These are phyloP conservation scores for Elysia crispata DNA, from an alignment of 2,888 invertebrate genomes.

Conservation along the genomic window DNA sequence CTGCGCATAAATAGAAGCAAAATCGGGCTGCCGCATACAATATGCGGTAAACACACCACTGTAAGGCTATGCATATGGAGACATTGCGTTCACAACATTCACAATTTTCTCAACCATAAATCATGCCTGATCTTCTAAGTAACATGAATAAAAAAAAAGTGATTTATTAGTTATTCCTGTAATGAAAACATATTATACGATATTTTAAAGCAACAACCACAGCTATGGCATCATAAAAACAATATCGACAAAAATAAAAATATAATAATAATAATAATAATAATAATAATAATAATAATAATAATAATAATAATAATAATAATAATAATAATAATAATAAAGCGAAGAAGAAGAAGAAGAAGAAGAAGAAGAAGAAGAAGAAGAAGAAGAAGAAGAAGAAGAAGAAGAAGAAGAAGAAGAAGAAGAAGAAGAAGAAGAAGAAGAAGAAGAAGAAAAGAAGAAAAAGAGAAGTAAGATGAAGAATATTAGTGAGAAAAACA, in stretches of 20 bases:
- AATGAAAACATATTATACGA: too few relatives aligned
- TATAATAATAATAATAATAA: conserved; percentile 6
- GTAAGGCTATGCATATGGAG: too few relatives aligned
- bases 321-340: neutral
- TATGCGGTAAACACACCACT: too few relatives aligned
- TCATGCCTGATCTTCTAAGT: too few relatives aligned
- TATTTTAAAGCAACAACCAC: neutral
- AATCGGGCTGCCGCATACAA: too few relatives aligned
- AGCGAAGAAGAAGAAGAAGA: neutral
- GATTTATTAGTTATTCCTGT: too few relatives aligned
- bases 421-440: neutral
- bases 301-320: neutral
- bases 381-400: neutral
- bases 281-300: neutral
- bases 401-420: neutral
- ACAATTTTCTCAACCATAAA: too few relatives aligned
- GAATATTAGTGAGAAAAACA: neutral
- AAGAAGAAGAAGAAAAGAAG: neutral
- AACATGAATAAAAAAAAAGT: too few relatives aligned
- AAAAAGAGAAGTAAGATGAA: neutral
- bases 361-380: neutral
- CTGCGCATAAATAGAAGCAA: too few relatives aligned
- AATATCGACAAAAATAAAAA: neutral
- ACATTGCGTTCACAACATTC: too few relatives aligned
- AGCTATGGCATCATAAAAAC: neutral